Base-by-base conservation (phyloP, 2,113 vertebrate genomes). In the Boleophthalmus pectinirostris region DNA sequence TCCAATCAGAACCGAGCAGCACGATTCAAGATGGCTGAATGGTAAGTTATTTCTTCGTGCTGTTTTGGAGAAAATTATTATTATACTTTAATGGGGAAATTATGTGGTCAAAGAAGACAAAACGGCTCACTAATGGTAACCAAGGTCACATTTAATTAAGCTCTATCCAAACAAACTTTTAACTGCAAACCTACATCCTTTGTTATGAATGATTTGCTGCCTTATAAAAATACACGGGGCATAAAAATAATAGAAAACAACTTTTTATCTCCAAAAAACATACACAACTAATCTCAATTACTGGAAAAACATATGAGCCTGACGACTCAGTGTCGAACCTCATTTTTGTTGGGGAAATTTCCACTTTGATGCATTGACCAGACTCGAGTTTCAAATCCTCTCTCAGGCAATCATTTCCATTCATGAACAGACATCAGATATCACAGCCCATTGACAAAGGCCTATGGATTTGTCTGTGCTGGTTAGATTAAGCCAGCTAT, bases 21-120 rank as follows among this genome's bases (percentile, higher is more conserved):
- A 99, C 7, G 97, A 98, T 82, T 99, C 97, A 80, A 94, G 97
- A 87, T 99, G 97, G 97, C 94, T 99, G 56, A 99, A 99, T 67
- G 97, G 97, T 98, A 96, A 74, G 68, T 66, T 23, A 64, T 64
- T 13, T 4, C 18, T 64, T 20, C 35, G 3, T 35, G 5, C 9
- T 35, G 35, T 63, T 29, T 29, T 25, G 47, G 14, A 60, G 53
- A 20, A 56, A 56, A 56, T 21, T 56, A 43, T 8, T 43, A 43
- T 43, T 43, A 43, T 43, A 43, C 9, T 43, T 43, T 43, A 43
- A 43, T 43, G 38, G 9, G 38, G 38, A 43, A 43, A 43, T 43
- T 51, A 18, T 51, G 47, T 51, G 47, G 47, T 51, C 47, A 51
- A 5, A 51, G 1, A 16, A 51, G 18, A 5, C 16, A 51, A 51